These are phyloP conservation scores for Oxyura jamaicensis DNA, from an alignment of 2,113 vertebrate genomes.

Conservation along the genomic window DNA sequence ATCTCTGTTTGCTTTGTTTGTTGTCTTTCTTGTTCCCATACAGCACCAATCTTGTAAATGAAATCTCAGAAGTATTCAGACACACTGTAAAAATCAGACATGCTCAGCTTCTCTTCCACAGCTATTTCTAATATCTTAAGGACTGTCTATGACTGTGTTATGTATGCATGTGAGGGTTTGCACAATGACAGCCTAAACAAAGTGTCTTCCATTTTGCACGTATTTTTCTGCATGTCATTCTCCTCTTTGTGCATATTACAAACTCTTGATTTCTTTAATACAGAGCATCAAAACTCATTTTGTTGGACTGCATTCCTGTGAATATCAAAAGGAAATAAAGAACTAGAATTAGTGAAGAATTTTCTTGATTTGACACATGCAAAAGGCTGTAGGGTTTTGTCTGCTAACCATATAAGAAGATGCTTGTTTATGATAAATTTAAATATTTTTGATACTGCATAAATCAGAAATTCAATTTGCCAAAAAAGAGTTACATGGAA, in stretches of 20 bases:
- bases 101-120: neutral
- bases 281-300: neutral
- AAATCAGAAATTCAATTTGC: neutral
- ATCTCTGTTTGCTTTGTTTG: neutral
- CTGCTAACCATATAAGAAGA: neutral
- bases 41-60: neutral
- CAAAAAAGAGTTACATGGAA: neutral
- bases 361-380: neutral
- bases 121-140: neutral
- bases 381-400: neutral
- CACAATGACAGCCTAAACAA: neutral
- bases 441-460: neutral
- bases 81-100: neutral
- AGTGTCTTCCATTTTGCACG: neutral
- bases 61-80: neutral
- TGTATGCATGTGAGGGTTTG: neutral
- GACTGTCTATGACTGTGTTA: neutral
- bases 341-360: neutral
- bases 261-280: neutral
- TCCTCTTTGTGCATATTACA: neutral
- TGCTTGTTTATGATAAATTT: neutral
- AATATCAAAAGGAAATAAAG: neutral
- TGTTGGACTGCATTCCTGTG: neutral
- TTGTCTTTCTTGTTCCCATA: neutral
- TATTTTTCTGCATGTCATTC: neutral